phyloP scores from a whole-genome alignment of 2,113 vertebrate genomes.

The Oreochromis tanganicae region DNA sequence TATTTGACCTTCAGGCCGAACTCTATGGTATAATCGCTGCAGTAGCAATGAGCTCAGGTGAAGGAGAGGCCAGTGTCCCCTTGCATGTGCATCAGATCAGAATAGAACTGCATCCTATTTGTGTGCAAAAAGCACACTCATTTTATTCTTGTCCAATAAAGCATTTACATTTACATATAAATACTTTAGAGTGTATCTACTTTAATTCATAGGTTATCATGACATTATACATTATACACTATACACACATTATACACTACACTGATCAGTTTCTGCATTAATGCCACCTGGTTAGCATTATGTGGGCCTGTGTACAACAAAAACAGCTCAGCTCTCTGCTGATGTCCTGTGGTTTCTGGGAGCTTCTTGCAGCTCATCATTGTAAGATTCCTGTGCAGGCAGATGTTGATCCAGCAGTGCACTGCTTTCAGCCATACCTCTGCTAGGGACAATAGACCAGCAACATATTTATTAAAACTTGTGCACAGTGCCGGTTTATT shows the following conservation, averaged over 20 bases:
- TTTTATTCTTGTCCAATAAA: background rate
- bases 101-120: background rate
- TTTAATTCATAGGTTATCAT: background rate
- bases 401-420: background rate
- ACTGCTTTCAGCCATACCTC: background rate
- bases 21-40: conserved; percentile 11
- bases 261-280: background rate
- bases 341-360: background rate
- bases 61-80: conserved; percentile 35
- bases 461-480: background rate
- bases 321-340: background rate
- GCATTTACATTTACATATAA: background rate
- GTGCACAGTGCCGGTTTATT: background rate
- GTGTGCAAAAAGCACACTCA: background rate
- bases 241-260: background rate
- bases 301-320: background rate
- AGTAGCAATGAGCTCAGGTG: conserved; percentile 28
- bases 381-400: background rate
- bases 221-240: background rate
- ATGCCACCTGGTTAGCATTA: background rate
- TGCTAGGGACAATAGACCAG: background rate
- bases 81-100: background rate
- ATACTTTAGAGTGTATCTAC: background rate
- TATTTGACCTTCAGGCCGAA: conserved; percentile 25
- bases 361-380: background rate